A percentile compares a stretch with the other conserved stretches of the same genome.
Conservation (phyloP, 2,113 vertebrate species). For the Camelus dromedarius region DNA sequence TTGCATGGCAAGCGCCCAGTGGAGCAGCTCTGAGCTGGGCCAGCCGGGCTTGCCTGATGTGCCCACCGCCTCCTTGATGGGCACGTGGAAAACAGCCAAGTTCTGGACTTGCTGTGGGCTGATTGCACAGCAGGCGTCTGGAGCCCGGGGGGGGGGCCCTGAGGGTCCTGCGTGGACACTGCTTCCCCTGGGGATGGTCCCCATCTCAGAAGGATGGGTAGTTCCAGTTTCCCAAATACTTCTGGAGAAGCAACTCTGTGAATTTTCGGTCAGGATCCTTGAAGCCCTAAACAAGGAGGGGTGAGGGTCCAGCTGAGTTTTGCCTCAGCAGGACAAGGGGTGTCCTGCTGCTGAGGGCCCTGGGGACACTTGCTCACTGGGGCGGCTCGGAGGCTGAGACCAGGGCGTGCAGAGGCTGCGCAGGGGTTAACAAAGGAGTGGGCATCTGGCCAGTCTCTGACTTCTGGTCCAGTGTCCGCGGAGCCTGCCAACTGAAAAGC, state of each 20-base stretch:
- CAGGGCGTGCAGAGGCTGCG: fast-evolving
- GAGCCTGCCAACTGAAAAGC: conserved; percentile 48
- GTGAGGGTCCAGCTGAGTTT: fast-evolving
- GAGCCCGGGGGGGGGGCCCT: fast-evolving
- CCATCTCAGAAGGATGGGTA: background rate
- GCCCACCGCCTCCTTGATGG: fast-evolving
- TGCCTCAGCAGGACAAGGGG: fast-evolving
- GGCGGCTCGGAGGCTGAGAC: background rate
- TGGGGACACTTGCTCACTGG: fast-evolving
- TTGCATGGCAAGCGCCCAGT: fast-evolving
- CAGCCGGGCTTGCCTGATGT: fast-evolving
- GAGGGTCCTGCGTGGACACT: fast-evolving
- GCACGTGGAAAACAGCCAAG: fast-evolving
- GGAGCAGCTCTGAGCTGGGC: fast-evolving
- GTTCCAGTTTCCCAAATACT: background rate
- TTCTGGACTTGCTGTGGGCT: fast-evolving
- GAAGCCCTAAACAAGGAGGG: fast-evolving
- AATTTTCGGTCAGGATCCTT: fast-evolving
- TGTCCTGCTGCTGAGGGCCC: too few species aligned
- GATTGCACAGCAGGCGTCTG: fast-evolving
- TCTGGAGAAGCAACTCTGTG: background rate
- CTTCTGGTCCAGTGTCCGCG: background rate
- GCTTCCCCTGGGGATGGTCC: background rate
- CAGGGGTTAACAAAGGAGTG: conserved; percentile 21
- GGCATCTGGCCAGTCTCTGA: conserved; percentile 60